Percentiles rank a stretch among this genome's conserved stretches.
These are phyloP conservation scores for Agrochola lota DNA, from an alignment of 2,888 invertebrate species.

Conservation along the genomic window DNA sequence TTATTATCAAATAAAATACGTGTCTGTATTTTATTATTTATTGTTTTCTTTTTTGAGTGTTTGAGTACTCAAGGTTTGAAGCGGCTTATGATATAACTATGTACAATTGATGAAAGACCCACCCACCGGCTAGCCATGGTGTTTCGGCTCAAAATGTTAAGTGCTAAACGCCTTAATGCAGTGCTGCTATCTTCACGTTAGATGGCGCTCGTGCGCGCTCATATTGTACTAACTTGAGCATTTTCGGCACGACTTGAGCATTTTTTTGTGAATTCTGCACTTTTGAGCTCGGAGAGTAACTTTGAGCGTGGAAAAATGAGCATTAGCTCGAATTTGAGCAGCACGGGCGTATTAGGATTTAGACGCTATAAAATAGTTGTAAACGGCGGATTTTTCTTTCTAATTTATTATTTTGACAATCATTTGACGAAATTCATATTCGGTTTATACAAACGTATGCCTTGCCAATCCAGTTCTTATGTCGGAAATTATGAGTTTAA, in stretches of 20 bases:
- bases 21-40: neutral
- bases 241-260: constrained; percentile 59
- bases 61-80: constrained; percentile 26
- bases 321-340: constrained; percentile 48
- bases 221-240: constrained; percentile 30
- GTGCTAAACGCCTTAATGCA: constrained; percentile 44
- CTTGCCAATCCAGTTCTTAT: constrained; percentile 82
- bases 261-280: constrained; percentile 61
- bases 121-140: constrained; percentile 55
- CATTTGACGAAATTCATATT: constrained; percentile 56
- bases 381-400: constrained; percentile 63
- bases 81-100: constrained; percentile 41
- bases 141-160: constrained; percentile 32
- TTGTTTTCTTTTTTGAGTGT: constrained; percentile 6
- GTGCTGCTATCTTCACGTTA: constrained; percentile 64
- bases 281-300: constrained; percentile 48
- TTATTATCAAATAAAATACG: constrained; percentile 9
- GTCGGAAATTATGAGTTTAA: constrained; percentile 69
- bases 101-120: constrained; percentile 61
- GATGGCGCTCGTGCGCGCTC: constrained; percentile 61
- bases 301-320: constrained; percentile 23
- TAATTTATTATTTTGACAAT: constrained; percentile 65
- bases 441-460: constrained; percentile 62
- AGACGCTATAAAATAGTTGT: constrained; percentile 68
- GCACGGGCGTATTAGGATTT: constrained; percentile 63